Percentiles rank a stretch among this genome's conserved stretches.
Evolutionary conservation across 2,113 vertebrate genomes (phyloP).

Genomic region (Myocastor coypus): DNA sequence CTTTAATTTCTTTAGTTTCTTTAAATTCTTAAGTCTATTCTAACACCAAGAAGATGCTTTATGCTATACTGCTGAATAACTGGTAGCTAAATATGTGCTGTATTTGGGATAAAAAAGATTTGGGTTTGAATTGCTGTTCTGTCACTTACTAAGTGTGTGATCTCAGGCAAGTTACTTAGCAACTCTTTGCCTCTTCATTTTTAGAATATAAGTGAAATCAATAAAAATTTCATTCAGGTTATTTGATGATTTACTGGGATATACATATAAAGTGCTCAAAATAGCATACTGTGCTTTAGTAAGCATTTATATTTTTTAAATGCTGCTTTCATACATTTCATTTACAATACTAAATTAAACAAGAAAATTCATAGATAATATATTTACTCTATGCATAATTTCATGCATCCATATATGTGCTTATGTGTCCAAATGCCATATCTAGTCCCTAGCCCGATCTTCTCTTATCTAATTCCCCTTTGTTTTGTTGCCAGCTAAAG

Average conservation of each 20-base stretch:
- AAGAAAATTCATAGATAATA: background rate
- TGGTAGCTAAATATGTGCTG: background rate
- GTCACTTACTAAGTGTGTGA: background rate
- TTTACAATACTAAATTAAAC: background rate
- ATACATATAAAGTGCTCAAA: background rate
- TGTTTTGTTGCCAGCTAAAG: background rate
- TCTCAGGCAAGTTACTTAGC: background rate
- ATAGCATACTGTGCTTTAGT: background rate
- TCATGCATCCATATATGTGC: background rate
- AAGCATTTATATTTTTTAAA: background rate
- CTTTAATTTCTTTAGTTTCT: background rate
- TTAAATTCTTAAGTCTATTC: background rate
- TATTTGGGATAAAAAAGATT: background rate
- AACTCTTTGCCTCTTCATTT: background rate
- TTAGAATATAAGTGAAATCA: conserved; percentile 38
- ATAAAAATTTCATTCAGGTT: background rate
- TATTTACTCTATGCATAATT: background rate
- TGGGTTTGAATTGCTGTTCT: background rate
- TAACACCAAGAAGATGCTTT: conserved; percentile 1
- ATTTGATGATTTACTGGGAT: background rate
- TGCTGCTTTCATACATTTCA: background rate
- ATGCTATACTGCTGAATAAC: background rate
- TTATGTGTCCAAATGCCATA: background rate
- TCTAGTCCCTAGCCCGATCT: background rate
- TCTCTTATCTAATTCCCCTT: background rate